phyloP scores from a whole-genome alignment of 2,113 vertebrate species.

The Poeciliopsis prolifica region DNA sequence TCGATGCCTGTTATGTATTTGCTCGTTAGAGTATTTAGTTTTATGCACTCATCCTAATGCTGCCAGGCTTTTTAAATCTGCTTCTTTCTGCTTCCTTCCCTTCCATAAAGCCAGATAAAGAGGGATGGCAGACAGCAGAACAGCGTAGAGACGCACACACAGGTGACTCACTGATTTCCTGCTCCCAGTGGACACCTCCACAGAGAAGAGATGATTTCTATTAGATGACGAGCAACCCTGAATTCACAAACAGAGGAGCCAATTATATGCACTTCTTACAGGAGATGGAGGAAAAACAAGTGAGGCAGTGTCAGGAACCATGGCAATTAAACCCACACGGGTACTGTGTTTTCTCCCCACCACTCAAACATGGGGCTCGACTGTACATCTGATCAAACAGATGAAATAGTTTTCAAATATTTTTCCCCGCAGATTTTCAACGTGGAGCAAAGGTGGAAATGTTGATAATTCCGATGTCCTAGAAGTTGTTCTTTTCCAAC shows the following conservation, averaged over 20 bases:
- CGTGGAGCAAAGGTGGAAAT: constrained; percentile 12
- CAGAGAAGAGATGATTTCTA: constrained; percentile 71
- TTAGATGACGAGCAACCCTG: constrained; percentile 61
- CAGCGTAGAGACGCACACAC: constrained; percentile 38
- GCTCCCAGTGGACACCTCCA: constrained; percentile 70
- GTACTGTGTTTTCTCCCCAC: constrained; percentile 54
- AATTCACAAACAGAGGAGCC: constrained; percentile 71
- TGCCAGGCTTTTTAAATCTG: neutral
- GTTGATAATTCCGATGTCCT: constrained; percentile 4
- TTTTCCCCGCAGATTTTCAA: constrained; percentile 27
- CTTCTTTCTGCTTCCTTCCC: constrained; percentile 29
- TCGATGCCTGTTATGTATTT: constrained; percentile 3
- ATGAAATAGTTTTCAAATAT: constrained; percentile 53
- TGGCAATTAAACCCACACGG: constrained; percentile 73
- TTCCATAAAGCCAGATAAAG: constrained; percentile 45
- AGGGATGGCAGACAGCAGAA: constrained; percentile 52
- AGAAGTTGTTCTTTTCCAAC: constrained; percentile 39
- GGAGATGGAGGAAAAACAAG: constrained; percentile 63
- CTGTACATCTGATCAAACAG: constrained; percentile 50
- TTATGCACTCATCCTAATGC: constrained; percentile 8
- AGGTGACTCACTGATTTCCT: constrained; percentile 69
- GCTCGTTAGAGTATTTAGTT: constrained; percentile 17
- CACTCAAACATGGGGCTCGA: constrained; percentile 43
- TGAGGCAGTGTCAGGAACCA: constrained; percentile 57
- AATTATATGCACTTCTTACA: constrained; percentile 70